Evolutionary conservation across 2,113 vertebrate species (phyloP).

Genomic region (Atlantisia rogersi): DNA sequence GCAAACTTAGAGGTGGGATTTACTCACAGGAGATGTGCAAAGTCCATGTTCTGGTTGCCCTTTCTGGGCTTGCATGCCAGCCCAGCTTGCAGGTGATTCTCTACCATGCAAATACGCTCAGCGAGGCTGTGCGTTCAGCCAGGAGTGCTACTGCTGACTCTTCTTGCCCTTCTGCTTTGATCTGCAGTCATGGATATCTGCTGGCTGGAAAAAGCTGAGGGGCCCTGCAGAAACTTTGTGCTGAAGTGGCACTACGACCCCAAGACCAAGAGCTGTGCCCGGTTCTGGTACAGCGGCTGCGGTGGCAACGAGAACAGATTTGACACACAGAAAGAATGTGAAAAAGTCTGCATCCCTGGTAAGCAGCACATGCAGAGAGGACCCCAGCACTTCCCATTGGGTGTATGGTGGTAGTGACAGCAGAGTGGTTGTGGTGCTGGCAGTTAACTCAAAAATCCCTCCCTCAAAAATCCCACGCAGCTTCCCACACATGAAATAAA

Average conservation of each 20-base stretch:
- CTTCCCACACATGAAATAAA: not conserved
- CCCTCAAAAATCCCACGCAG: accelerated
- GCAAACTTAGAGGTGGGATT: not conserved
- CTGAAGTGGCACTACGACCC: slow-evolving; percentile 89
- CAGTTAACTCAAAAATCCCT: too few relatives aligned
- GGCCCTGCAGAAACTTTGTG: slow-evolving; percentile 83
- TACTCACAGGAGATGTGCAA: not conserved
- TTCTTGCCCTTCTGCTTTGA: not conserved
- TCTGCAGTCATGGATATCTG: slow-evolving; percentile 77
- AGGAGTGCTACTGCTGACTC: not conserved
- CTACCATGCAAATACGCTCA: not conserved
- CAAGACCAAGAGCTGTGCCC: slow-evolving; percentile 78
- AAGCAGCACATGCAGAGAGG: not conserved
- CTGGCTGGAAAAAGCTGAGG: slow-evolving; percentile 81
- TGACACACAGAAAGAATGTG: slow-evolving; percentile 85
- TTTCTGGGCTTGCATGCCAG: not conserved
- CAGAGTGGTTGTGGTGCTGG: not conserved
- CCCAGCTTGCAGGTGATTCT: not conserved
- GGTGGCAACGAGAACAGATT: slow-evolving; percentile 93
- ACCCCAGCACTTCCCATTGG: accelerated
- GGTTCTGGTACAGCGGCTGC: slow-evolving; percentile 96
- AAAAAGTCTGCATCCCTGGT: slow-evolving; percentile 86
- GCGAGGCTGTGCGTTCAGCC: not conserved
- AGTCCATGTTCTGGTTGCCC: not conserved
- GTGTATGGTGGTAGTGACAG: not conserved